Evolutionary conservation across 2,797 vertebrate genomes (phyloP), one percentile per base, ranked within the genome.

Genomic region (Danio jaintianensis): DNA sequence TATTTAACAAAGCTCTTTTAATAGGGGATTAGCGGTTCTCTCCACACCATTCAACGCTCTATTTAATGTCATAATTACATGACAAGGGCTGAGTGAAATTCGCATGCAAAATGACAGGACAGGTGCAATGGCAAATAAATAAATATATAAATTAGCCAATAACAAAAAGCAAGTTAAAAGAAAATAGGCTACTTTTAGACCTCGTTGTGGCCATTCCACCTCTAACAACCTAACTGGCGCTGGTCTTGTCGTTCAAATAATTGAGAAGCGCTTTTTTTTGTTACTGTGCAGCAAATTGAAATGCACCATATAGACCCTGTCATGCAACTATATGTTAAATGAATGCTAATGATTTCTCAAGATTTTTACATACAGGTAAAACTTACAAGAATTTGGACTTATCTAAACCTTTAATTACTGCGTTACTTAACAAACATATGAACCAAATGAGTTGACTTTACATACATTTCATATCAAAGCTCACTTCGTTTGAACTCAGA

Each of bases 1-100:
- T 97, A 96, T 98, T 97, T 96, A 96, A 97, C 94, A 95, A 96
- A 96, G 94, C 93, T 93, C 94, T 95, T 97, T 98, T 96, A 97
- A 97, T 96, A 94, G 95, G 94, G 97, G 97, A 98, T 98, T 98
- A 98, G 96, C 90, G 83, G 93, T 94, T 89, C 93, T 90, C 91
- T 92, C 91, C 93, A 92, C 91, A 93, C 93, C 93, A 92, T 96
- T 96, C 94, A 95, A 90, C 89, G 91, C 95, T 94, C 93, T 92
- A 94, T 93, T 95, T 96, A 96, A 96, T 96, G 96, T 97, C 96
- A 96, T 97, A 96, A 97, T 98, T 95, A 96, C 94, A 91, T 92
- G 92, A 94, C 94, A 93, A 93, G 95, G 96, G 96, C 94, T 92
- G 94, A 93, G 85, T 88, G 86, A 93, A 95, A 96, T 95, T 95